These are phyloP conservation scores for Philypnodon macrostomus DNA, from an alignment of 2,797 vertebrate genomes.

Conservation along the genomic window DNA sequence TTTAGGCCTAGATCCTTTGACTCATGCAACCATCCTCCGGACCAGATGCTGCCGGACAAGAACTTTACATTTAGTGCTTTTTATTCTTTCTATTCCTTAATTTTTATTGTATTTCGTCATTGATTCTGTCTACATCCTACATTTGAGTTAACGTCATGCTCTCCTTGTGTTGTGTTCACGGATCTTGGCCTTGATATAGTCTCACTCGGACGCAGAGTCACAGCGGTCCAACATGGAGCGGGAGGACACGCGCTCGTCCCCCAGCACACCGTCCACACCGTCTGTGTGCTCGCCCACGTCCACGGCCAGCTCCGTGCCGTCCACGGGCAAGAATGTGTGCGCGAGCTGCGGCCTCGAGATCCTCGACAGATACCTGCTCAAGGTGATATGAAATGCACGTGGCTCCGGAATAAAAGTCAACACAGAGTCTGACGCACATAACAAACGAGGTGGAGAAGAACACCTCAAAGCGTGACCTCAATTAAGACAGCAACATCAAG, in stretches of 20 bases:
- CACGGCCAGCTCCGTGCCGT: conserved; percentile 84
- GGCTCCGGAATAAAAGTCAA: too few species aligned
- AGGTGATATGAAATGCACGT: conserved; percentile 74
- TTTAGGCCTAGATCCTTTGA: too few species aligned
- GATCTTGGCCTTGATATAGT: conserved; percentile 67
- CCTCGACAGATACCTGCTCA: conserved; percentile 89
- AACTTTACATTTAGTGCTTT: too few species aligned
- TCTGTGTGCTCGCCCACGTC: conserved; percentile 91
- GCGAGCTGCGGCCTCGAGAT: conserved; percentile 95
- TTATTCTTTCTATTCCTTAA: too few species aligned
- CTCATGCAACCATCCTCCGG: too few species aligned
- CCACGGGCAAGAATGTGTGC: conserved; percentile 90
- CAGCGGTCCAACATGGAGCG: conserved; percentile 87
- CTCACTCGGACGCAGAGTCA: conserved; percentile 90
- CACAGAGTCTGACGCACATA: too few species aligned
- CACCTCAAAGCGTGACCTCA: too few species aligned
- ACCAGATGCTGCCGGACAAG: too few species aligned
- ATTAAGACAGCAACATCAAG: too few species aligned
- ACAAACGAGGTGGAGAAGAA: too few species aligned
- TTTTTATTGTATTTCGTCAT: too few species aligned
- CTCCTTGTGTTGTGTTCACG: conserved; percentile 5
- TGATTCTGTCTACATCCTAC: too few species aligned
- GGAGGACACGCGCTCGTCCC: conserved; percentile 85
- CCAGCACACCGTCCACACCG: conserved; percentile 89
- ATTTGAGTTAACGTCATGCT: not conserved